A percentile compares a stretch with the other conserved stretches of the same genome.
Evolutionary conservation across 2,888 invertebrate genomes (phyloP).

Genomic region (Scrobipalpa atriplicella): DNA sequence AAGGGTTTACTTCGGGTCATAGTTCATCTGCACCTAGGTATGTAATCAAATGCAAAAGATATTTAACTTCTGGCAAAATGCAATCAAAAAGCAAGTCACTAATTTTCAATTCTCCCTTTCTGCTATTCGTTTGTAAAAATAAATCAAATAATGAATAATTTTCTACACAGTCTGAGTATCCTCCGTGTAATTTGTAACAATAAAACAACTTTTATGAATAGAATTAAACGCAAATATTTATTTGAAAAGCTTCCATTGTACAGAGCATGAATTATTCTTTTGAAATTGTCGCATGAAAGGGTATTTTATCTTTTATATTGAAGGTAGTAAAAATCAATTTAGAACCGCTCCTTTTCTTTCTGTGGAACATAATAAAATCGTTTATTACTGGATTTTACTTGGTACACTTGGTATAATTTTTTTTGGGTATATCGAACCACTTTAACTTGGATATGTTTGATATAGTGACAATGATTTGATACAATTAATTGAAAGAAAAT

Average conservation of each 20-base stretch:
- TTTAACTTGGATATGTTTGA: no score
- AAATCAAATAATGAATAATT: background rate
- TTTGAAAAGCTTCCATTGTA: constrained; percentile 5
- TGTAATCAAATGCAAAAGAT: no score
- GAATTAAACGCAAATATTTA: constrained; percentile 8
- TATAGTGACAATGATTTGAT: no score
- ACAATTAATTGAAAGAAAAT: no score
- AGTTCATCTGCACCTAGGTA: no score
- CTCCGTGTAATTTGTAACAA: background rate
- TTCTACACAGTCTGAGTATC: background rate
- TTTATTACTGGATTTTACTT: constrained; percentile 10
- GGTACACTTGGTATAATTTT: no score
- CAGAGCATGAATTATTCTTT: background rate
- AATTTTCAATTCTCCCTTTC: no score
- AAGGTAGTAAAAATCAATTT: constrained; percentile 7
- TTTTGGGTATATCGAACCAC: no score
- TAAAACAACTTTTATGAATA: constrained; percentile 2
- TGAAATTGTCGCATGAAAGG: constrained; percentile 7
- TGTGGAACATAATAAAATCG: constrained; percentile 3
- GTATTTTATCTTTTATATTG: background rate
- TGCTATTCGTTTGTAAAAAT: background rate
- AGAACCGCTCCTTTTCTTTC: background rate
- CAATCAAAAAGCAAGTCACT: no score
- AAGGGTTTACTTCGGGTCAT: no score
- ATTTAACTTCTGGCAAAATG: no score